These are phyloP conservation scores for Hofmannophila pseudospretella DNA, from an alignment of 2,888 invertebrate species.

Conservation along the genomic window DNA sequence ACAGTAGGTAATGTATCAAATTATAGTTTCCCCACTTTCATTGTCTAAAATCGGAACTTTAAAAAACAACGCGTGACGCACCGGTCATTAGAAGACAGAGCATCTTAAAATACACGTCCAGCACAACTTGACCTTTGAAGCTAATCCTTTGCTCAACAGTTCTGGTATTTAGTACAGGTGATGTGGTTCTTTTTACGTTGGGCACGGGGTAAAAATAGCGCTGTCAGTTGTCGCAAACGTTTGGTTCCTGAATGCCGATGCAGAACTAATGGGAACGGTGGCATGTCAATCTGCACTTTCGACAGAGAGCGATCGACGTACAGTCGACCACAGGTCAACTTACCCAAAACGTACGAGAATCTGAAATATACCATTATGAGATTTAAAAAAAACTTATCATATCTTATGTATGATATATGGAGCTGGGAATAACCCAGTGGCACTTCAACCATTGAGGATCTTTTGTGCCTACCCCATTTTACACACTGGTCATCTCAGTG, in stretches of 20 bases:
- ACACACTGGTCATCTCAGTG: too few relatives aligned
- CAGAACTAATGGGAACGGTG: conserved; percentile 55
- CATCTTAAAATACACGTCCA: conserved; percentile 31
- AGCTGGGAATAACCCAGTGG: too few relatives aligned
- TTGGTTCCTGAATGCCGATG: conserved; percentile 66
- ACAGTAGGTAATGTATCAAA: not conserved
- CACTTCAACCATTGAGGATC: too few relatives aligned
- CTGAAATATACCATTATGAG: too few relatives aligned
- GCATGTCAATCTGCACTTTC: conserved; percentile 53
- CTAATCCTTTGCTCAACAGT: not conserved
- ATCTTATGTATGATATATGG: too few relatives aligned
- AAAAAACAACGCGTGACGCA: conserved; percentile 48
- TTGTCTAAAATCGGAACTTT: conserved; percentile 39
- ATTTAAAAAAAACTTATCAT: too few relatives aligned
- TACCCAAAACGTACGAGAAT: too few relatives aligned
- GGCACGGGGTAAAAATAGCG: conserved; percentile 56
- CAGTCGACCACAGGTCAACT: too few relatives aligned
- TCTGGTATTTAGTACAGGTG: conserved; percentile 28
- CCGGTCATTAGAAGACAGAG: conserved; percentile 47
- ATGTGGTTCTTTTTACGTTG: conserved; percentile 34
- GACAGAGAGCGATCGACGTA: conserved; percentile 2
- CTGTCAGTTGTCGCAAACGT: conserved; percentile 59
- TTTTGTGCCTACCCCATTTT: too few relatives aligned
- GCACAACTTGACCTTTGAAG: conserved; percentile 20
- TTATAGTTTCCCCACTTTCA: conserved; percentile 10